Conservation (phyloP, 1,140 invertebrate species). For the Melipona quadrifasciata region DNA sequence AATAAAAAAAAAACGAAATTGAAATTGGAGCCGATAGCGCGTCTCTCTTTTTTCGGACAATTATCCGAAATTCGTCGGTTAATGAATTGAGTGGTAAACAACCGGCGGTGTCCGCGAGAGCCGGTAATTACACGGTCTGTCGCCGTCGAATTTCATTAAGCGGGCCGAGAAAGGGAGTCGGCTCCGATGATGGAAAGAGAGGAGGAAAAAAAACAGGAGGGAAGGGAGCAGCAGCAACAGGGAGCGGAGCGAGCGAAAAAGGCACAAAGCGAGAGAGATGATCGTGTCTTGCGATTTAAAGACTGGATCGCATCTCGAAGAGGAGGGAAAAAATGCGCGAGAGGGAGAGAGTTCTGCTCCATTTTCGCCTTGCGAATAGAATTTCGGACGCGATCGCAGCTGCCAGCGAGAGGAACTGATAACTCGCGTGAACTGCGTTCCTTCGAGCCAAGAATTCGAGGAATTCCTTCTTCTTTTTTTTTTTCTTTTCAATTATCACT, state of each 20-base stretch:
- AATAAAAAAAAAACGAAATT: neutral
- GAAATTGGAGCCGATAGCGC: neutral
- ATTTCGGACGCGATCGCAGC: neutral
- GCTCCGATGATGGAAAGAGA: neutral
- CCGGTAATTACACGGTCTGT: slow-evolving; percentile 35
- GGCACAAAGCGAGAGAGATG: neutral
- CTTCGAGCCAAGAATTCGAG: neutral
- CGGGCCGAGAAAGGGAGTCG: neutral
- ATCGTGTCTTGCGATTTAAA: neutral
- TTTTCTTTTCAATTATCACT: too few relatives aligned
- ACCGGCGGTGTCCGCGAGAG: slow-evolving; percentile 11
- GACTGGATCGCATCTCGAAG: too few relatives aligned
- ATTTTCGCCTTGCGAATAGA: neutral
- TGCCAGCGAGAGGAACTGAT: neutral
- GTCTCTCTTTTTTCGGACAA: slow-evolving; percentile 16
- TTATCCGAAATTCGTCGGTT: slow-evolving; percentile 25
- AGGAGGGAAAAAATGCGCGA: too few relatives aligned
- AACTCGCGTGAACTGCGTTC: neutral
- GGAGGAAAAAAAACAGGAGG: neutral
- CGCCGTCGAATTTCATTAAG: slow-evolving; percentile 34
- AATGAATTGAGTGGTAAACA: slow-evolving; percentile 39
- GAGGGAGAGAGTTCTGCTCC: neutral
- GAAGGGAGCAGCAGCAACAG: neutral
- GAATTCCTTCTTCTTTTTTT: too few relatives aligned
- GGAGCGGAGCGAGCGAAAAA: neutral